phyloP scores from a whole-genome alignment of 2,888 invertebrate species.

The Ectemnius lituratus region DNA sequence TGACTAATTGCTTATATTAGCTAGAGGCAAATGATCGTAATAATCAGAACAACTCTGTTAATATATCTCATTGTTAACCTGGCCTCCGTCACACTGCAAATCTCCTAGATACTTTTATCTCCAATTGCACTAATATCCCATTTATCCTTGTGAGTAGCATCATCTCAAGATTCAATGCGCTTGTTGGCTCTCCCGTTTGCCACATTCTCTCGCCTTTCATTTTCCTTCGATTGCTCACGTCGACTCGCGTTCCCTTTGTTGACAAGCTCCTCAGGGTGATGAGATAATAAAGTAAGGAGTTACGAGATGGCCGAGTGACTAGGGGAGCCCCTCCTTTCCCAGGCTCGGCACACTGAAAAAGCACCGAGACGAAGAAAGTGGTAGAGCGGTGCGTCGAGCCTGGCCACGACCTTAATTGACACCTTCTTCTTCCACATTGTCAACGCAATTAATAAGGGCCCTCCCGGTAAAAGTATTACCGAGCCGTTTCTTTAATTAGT shows the following conservation, averaged over 20 bases:
- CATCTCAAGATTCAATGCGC: not conserved
- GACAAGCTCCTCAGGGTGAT: not conserved
- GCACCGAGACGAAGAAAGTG: no score
- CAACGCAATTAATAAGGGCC: no score
- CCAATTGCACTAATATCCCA: not conserved
- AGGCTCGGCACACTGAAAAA: no score
- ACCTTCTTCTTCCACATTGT: no score
- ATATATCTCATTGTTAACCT: not conserved
- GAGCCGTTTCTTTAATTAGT: no score
- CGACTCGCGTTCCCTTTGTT: conserved; percentile 4
- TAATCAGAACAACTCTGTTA: not conserved
- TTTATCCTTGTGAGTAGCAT: not conserved
- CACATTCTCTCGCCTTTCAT: not conserved
- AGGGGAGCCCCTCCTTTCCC: no score
- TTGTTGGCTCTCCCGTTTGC: not conserved
- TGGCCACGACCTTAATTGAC: no score
- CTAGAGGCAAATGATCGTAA: not conserved
- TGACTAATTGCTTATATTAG: not conserved
- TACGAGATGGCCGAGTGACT: not conserved
- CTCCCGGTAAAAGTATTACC: no score
- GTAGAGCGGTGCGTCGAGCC: no score
- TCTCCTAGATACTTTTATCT: not conserved
- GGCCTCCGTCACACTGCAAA: not conserved
- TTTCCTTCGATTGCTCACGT: conserved; percentile 2
- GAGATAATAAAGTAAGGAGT: conserved; percentile 7